phyloP scores from a whole-genome alignment of 1,140 invertebrate genomes.

The Zaprionus nigranus region DNA sequence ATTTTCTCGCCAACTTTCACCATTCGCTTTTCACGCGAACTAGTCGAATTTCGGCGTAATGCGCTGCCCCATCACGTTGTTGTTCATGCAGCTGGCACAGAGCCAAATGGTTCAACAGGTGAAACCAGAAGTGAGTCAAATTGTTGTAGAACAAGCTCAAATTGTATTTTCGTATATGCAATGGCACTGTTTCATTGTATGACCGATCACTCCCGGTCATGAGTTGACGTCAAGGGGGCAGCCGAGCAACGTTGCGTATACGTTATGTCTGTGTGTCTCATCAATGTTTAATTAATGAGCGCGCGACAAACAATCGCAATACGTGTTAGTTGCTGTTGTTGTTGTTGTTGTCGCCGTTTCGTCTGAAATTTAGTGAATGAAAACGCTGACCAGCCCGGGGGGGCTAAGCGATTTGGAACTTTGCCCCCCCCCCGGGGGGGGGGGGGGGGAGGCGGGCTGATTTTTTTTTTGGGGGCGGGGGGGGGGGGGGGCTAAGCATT shows the following conservation, averaged over 20 bases:
- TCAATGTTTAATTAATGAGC: slow-evolving; percentile 57
- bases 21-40: slow-evolving; percentile 55
- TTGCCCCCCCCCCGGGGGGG: no score
- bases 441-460: no score
- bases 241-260: slow-evolving; percentile 36
- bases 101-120: slow-evolving; percentile 54
- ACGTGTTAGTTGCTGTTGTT: slow-evolving; percentile 42
- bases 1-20: slow-evolving; percentile 7
- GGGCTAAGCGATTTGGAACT: slow-evolving; percentile 3
- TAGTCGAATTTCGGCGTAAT: slow-evolving; percentile 46
- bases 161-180: not conserved
- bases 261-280: slow-evolving; percentile 39
- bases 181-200: slow-evolving; percentile 14
- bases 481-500: no score
- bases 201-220: slow-evolving; percentile 23
- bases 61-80: slow-evolving; percentile 10
- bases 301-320: slow-evolving; percentile 46
- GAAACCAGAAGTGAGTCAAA: slow-evolving; percentile 33
- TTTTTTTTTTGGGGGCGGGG: no score
- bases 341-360: slow-evolving; percentile 43
- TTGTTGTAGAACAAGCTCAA: not conserved
- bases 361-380: slow-evolving; percentile 57
- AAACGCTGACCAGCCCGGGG: slow-evolving; percentile 15
- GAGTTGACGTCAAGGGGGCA: slow-evolving; percentile 35
- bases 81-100: slow-evolving; percentile 42